Evolutionary conservation across 2,888 invertebrate species (phyloP), one percentile per base, ranked within the genome.

Genomic region (Oscheius myriophilus): DNA sequence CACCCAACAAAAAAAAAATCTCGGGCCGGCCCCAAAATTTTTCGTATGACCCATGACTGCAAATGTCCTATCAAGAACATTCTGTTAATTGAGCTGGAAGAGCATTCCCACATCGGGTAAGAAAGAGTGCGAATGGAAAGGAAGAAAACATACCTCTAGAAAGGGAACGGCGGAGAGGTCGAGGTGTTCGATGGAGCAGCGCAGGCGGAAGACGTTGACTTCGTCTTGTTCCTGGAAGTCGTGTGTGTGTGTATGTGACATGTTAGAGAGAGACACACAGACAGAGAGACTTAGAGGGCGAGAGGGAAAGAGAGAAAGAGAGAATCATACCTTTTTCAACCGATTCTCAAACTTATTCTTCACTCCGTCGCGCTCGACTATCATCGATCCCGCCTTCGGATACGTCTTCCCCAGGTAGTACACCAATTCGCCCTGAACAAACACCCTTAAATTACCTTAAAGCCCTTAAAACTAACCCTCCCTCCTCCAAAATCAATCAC

Each of bases 181-280:
- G 59, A 84, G 76, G 57, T 84, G 84, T 57, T 84, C 84, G 43
- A 84, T 80, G 0, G 82, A 77, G 53, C 84, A 84, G 39, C 83
- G 71, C 25, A 80, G 70, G 25, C 84, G 67, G 45, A 65, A 65
- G 59, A 81, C 65, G 14, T 64, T 62, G 12, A 84, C 33, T 1
- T 53, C 41, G 6, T 72, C 71, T 11, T 72, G 66, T 45, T 83
- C 82, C 72, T 33, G 33, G 9, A 33, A 33, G 9, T n/a, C n/a
- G n/a, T n/a, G n/a, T n/a, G n/a, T n/a, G n/a, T n/a, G n/a, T n/a
- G n/a, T n/a, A n/a, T n/a, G n/a, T n/a, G n/a, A n/a, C n/a, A n/a
- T n/a, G n/a, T n/a, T 77, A n/a, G 23, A 75, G 2, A 43, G 21
- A n/a, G 43, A 14, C 23, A 16, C 12, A 69, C 39, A 49, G 1